These are phyloP conservation scores for Elachura formosa DNA, from an alignment of 2,113 vertebrate genomes.

Conservation along the genomic window DNA sequence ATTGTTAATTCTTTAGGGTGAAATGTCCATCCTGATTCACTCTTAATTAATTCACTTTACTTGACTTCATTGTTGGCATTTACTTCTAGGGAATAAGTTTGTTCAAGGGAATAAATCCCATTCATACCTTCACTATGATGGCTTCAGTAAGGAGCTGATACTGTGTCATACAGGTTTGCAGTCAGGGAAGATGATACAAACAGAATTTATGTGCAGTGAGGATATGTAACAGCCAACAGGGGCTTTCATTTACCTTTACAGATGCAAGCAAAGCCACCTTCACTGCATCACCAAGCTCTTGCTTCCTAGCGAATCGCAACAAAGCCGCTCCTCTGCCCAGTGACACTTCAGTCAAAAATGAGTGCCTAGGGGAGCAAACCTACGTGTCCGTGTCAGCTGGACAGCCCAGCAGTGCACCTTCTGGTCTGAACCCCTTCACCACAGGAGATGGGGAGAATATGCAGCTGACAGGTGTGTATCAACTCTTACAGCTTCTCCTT, in stretches of 20 bases:
- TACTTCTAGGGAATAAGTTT: not conserved
- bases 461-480: slow-evolving; percentile 75
- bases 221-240: not conserved
- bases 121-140: not conserved
- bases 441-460: slow-evolving; percentile 71
- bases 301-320: slow-evolving; percentile 94
- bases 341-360: slow-evolving; percentile 88
- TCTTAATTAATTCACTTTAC: not conserved
- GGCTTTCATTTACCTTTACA: slow-evolving; percentile 59
- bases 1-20: not conserved
- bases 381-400: slow-evolving; percentile 75
- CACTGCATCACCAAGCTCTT: slow-evolving; percentile 93
- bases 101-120: not conserved
- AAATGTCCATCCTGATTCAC: not conserved
- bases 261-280: slow-evolving; percentile 96
- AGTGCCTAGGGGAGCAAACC: slow-evolving; percentile 77
- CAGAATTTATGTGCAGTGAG: not conserved
- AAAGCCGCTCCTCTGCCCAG: slow-evolving; percentile 67
- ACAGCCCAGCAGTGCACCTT: slow-evolving; percentile 68
- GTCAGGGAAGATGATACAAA: not conserved
- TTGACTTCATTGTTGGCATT: not conserved
- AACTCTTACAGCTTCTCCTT: not conserved
- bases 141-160: not conserved
- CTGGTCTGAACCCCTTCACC: slow-evolving; percentile 71
- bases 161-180: not conserved